These are phyloP conservation scores for Hydrozoanthus tunicans DNA, from an alignment of 64 coral and sea anemone species.

Conservation along the genomic window DNA sequence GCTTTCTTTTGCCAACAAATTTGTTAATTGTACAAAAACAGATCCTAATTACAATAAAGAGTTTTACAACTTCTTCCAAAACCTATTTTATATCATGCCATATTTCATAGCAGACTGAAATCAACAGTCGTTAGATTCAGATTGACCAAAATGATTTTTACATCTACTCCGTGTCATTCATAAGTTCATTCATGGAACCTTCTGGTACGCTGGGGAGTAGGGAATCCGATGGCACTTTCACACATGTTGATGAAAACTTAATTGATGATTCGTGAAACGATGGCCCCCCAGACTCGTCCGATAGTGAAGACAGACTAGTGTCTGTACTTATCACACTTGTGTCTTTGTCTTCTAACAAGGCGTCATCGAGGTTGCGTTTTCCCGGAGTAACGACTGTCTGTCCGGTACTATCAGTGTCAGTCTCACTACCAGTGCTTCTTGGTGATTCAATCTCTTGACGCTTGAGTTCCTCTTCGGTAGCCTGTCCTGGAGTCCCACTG, in stretches of 20 bases:
- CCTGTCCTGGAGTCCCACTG: background rate
- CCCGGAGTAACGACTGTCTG: constrained; percentile 33
- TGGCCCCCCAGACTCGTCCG: constrained; percentile 70
- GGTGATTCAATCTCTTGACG: constrained; percentile 32
- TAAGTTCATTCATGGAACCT: constrained; percentile 38
- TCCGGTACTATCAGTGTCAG: constrained; percentile 56
- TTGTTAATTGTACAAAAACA: background rate
- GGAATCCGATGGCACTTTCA: constrained; percentile 76
- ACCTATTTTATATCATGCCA: background rate
- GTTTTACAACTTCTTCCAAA: constrained; percentile 11
- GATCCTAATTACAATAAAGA: background rate
- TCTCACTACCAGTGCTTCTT: constrained; percentile 60
- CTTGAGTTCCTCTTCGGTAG: constrained; percentile 26
- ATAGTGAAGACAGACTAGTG: constrained; percentile 74
- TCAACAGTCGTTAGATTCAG: background rate
- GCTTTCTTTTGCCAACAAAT: background rate
- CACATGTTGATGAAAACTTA: constrained; percentile 92
- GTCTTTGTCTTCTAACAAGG: constrained; percentile 63
- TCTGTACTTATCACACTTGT: constrained; percentile 65
- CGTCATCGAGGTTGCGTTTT: constrained; percentile 49
- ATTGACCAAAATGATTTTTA: background rate
- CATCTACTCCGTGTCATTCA: background rate
- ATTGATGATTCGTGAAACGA: constrained; percentile 88
- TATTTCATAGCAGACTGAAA: background rate
- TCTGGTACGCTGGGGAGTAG: constrained; percentile 22